phyloP scores from a whole-genome alignment of 2,797 vertebrate species.

The Molossus molossus region DNA sequence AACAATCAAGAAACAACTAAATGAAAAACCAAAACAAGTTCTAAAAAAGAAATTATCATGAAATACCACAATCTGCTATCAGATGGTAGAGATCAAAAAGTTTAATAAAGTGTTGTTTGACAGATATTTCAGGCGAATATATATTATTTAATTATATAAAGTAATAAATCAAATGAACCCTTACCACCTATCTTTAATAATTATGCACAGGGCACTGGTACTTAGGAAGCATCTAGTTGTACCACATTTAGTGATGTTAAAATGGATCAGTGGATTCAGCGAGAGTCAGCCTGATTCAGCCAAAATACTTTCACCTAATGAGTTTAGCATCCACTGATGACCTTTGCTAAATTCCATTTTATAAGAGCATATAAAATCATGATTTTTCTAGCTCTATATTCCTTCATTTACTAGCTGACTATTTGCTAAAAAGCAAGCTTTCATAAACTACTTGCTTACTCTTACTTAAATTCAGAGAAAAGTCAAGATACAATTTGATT shows the following conservation, averaged over 20 bases:
- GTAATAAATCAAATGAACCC: slow-evolving; percentile 23
- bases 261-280: not conserved
- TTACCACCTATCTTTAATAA: slow-evolving; percentile 43
- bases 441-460: not conserved
- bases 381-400: slow-evolving; percentile 3
- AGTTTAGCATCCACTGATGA: slow-evolving; percentile 21
- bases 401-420: not conserved
- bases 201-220: not conserved
- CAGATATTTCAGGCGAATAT: not conserved
- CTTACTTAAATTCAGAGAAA: slow-evolving; percentile 4
- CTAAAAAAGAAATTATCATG: not conserved
- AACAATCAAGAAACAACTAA: not conserved
- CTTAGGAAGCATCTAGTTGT: not conserved
- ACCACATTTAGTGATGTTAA: not conserved
- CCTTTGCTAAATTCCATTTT: slow-evolving; percentile 22
- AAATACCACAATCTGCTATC: not conserved
- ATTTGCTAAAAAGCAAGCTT: not conserved
- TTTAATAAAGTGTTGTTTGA: slow-evolving; percentile 38
- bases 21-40: slow-evolving; percentile 10
- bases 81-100: not conserved
- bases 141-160: not conserved
- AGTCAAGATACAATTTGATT: slow-evolving; percentile 27
- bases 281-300: not conserved
- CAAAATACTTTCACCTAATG: slow-evolving; percentile 2
- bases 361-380: not conserved